Percentiles rank a stretch among this genome's conserved stretches.
Conservation (phyloP, 2,797 vertebrate genomes). For the Characodon lateralis region DNA sequence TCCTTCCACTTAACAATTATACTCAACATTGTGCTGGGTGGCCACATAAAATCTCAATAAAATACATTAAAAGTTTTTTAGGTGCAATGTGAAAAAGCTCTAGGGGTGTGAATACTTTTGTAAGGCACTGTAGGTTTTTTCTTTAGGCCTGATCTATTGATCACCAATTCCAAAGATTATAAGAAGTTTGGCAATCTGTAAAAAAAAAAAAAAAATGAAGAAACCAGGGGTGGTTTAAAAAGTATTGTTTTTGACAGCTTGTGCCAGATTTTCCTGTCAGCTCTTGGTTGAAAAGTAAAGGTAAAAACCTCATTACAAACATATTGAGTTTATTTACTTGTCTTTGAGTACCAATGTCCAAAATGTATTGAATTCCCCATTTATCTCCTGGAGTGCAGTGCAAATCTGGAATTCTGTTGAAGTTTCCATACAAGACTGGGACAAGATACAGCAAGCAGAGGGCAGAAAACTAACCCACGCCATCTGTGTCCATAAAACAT, state of each 20-base stretch:
- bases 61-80: background rate
- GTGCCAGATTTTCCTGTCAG: background rate
- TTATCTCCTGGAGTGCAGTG: constrained; percentile 1
- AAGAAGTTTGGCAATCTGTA: background rate
- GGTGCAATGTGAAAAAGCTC: background rate
- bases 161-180: background rate
- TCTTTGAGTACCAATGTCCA: background rate
- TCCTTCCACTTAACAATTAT: background rate
- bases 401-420: constrained; percentile 30
- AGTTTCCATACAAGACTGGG: constrained; percentile 42
- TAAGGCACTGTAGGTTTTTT: too few species aligned
- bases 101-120: too few species aligned
- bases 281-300: background rate
- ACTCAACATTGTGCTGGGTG: background rate
- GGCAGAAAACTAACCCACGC: constrained; percentile 32
- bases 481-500: constrained; percentile 46
- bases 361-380: constrained; percentile 2
- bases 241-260: background rate
- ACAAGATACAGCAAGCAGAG: constrained; percentile 30
- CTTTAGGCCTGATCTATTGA: background rate
- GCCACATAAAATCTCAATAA: background rate
- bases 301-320: background rate
- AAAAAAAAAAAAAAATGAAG: background rate
- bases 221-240: background rate
- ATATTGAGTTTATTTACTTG: background rate